These are phyloP conservation scores for Globicephala melas DNA, from an alignment of 2,113 vertebrate species.

Conservation along the genomic window DNA sequence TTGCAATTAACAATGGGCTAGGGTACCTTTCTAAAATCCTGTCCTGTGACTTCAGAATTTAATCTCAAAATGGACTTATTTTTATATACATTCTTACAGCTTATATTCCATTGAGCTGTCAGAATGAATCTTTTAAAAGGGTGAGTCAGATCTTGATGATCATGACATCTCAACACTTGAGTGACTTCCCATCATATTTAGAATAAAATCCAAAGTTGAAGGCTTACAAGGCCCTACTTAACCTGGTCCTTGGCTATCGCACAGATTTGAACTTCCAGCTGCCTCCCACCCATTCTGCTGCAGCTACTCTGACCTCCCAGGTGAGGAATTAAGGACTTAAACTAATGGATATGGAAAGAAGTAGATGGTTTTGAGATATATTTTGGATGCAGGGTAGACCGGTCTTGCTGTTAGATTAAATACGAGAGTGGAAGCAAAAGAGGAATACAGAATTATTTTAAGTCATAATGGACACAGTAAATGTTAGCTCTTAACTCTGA, in stretches of 20 bases:
- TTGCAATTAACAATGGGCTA: background rate
- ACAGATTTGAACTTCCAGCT: background rate
- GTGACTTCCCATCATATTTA: background rate
- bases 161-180: background rate
- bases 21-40: background rate
- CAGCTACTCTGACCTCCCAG: background rate
- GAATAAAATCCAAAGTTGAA: background rate
- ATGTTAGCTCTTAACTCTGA: background rate
- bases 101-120: background rate
- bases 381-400: background rate
- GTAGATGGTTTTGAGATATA: background rate
- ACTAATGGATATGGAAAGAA: background rate
- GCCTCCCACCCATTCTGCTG: background rate
- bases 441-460: background rate
- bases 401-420: background rate
- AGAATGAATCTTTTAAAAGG: background rate
- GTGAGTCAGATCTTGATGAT: background rate
- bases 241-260: background rate
- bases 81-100: background rate
- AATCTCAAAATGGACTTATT: constrained; percentile 1
- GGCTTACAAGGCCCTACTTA: background rate
- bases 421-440: background rate
- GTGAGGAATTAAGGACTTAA: background rate
- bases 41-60: background rate
- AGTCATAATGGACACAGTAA: background rate